Evolutionary conservation across 2,113 vertebrate species (phyloP), one percentile per base, ranked within the genome.

Genomic region (Mirounga angustirostris): DNA sequence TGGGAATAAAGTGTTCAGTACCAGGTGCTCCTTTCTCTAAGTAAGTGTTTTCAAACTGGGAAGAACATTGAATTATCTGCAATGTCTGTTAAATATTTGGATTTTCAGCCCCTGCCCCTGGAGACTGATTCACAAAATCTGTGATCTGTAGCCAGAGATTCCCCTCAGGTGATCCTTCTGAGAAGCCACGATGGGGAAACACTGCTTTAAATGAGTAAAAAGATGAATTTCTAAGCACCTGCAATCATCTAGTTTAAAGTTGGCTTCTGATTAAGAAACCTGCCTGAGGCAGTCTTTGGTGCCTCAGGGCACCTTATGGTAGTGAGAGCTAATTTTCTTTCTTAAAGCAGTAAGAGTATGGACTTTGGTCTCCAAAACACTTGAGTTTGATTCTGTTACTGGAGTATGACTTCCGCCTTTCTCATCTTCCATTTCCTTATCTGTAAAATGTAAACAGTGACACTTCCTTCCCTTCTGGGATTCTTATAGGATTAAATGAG

Each of bases 201-300:
- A 22, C 65, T 73, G 33, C 54, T 95, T 79, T 95, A 95, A 92
- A 40, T 73, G 95, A 97, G 84, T 67, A 84, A 95, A 94, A 63
- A 97, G 92, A 94, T 71, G 50, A 46, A 52, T 95, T 92, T 85
- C 96, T 93, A 91, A 95, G 81, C 43, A 85, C 89, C 80, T 90
- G 63, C 52, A 96, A 95, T 98, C 94, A 92, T 73, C 76, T 85
- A 83, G 92, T 94, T 97, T 95, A 88, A 74, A 97, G 95, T 78
- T 63, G 91, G 59, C 71, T 97, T 96, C 87, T 95, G 96, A 98
- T 97, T 97, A 98, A 97, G 92, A 84, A 97, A 50, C 52, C 84
- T 89, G 97, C 97, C 96, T 94, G 56, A 30, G 92, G 96, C 81
- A 91, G 88, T 67, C 50, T 82, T 95, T 85, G 84, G 81, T 96